phyloP scores from a whole-genome alignment of 2,888 invertebrate genomes.

The Noctua fimbriata region DNA sequence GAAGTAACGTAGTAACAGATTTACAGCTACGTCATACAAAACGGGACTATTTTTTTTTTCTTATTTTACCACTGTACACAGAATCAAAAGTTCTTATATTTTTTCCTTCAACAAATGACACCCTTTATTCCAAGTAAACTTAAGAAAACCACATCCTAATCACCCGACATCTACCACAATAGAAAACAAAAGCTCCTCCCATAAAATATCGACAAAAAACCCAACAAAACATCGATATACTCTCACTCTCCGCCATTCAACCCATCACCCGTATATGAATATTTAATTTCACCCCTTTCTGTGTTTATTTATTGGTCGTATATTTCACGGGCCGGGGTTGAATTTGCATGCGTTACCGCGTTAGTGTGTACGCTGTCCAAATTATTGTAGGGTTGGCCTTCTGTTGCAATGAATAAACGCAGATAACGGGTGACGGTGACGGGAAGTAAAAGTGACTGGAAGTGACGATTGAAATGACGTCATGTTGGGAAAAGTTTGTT shows the following conservation, averaged over 20 bases:
- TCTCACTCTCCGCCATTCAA: slow-evolving; percentile 46
- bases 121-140: not conserved
- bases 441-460: slow-evolving; percentile 46
- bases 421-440: slow-evolving; percentile 64
- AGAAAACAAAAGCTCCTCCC: not conserved
- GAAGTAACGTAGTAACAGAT: not conserved
- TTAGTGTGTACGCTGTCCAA: slow-evolving; percentile 78
- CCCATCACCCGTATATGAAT: slow-evolving; percentile 84
- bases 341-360: slow-evolving; percentile 83
- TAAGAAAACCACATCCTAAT: not conserved
- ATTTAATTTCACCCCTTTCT: slow-evolving; percentile 89
- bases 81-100: not conserved
- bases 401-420: slow-evolving; percentile 73
- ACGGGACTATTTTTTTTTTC: not conserved
- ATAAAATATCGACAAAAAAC: not conserved
- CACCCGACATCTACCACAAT: not conserved
- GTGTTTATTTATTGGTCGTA: slow-evolving; percentile 90
- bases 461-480: slow-evolving; percentile 24
- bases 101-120: not conserved
- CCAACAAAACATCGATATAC: slow-evolving; percentile 59
- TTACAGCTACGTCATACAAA: not conserved
- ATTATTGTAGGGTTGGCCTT: slow-evolving; percentile 79
- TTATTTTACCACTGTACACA: not conserved
- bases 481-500: not conserved
- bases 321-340: slow-evolving; percentile 87